phyloP scores from a whole-genome alignment of 2,113 vertebrate genomes.

The Trogon surrucura region DNA sequence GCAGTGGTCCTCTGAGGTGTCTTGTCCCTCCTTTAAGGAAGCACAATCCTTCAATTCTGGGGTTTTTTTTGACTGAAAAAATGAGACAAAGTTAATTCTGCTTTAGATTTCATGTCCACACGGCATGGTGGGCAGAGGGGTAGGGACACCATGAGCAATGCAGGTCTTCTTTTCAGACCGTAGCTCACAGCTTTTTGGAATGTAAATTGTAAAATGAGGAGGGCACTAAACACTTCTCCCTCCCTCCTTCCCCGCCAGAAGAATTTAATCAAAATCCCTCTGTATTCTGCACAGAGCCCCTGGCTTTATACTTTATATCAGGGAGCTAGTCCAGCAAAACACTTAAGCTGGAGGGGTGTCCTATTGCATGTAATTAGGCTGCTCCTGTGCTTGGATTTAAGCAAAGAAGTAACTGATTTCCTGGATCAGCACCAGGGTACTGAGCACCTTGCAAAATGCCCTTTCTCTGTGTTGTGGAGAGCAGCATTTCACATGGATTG shows the following conservation, averaged over 20 bases:
- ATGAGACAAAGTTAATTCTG: neutral
- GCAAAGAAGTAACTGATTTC: neutral
- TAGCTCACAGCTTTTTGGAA: neutral
- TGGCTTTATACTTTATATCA: neutral
- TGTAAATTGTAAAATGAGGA: neutral
- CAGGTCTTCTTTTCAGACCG: neutral
- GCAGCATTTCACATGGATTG: neutral
- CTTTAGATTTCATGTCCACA: neutral
- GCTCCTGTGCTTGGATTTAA: neutral
- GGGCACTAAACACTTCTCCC: neutral
- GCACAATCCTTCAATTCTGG: neutral
- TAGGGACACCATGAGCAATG: fast-evolving
- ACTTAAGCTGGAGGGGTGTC: neutral
- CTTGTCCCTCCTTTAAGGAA: neutral
- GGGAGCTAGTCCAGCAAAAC: neutral
- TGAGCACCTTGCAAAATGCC: neutral
- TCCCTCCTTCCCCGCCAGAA: neutral
- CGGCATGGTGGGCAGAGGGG: neutral
- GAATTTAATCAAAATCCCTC: constrained; percentile 32
- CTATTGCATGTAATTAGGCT: neutral
- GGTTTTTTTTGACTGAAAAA: neutral
- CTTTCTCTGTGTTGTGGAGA: neutral
- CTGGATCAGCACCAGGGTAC: neutral
- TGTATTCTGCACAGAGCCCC: neutral
- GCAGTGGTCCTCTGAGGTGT: neutral